Percentiles rank a stretch among this genome's conserved stretches.
phyloP scores from a whole-genome alignment of 2,797 vertebrate species.

The Amblyraja radiata region DNA sequence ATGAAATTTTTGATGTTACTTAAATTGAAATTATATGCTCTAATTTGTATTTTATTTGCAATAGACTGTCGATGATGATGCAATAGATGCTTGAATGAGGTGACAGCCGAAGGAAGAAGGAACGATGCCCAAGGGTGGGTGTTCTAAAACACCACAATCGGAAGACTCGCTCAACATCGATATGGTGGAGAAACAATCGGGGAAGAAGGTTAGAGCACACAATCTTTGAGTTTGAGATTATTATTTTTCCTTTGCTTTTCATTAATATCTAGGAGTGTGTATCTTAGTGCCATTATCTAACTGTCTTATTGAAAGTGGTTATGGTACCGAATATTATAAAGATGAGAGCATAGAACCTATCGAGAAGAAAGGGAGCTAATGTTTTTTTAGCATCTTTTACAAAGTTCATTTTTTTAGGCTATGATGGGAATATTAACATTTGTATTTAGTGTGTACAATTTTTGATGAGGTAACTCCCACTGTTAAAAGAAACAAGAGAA shows the following conservation, averaged over 20 bases:
- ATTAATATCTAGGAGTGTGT: neutral
- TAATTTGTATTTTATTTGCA: neutral
- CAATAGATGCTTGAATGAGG: constrained; percentile 82
- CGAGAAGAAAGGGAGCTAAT: neutral
- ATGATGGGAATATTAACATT: neutral
- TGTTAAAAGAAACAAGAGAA: too few relatives aligned
- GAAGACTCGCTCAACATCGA: constrained; percentile 96
- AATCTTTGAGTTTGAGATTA: neutral
- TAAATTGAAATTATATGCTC: neutral
- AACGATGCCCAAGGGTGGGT: constrained; percentile 99
- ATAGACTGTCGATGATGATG: constrained; percentile 94
- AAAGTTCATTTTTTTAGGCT: neutral
- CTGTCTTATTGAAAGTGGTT: neutral
- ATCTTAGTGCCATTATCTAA: neutral
- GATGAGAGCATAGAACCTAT: neutral
- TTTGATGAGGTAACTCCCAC: too few relatives aligned
- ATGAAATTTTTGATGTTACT: neutral
- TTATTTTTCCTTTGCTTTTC: constrained; percentile 31
- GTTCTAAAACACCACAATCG: constrained; percentile 97
- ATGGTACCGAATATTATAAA: neutral
- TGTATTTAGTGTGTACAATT: neutral
- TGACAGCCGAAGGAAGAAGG: constrained; percentile 85
- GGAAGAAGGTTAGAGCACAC: constrained; percentile 81
- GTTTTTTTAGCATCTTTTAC: neutral
- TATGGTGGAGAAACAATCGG: constrained; percentile 99